A percentile compares a stretch with the other conserved stretches of the same genome.
Evolutionary conservation across 2,888 invertebrate species (phyloP).

Genomic region (Coenonympha glycerion): DNA sequence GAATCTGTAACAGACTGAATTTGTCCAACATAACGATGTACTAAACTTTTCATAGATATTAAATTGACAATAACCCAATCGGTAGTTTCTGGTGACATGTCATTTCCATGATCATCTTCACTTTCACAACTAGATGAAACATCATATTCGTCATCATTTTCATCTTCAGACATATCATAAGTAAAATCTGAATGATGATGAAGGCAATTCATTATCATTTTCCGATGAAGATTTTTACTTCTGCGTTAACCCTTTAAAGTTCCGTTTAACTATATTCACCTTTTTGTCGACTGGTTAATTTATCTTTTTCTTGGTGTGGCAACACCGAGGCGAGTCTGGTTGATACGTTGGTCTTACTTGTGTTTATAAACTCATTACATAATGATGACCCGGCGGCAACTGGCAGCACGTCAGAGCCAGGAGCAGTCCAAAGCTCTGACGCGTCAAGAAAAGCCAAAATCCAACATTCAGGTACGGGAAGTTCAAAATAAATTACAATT

Average conservation of each 20-base stretch:
- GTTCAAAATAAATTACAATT: too few species aligned
- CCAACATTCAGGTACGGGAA: too few species aligned
- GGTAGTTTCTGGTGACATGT: conserved; percentile 1
- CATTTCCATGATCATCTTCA: conserved; percentile 23
- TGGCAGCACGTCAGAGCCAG: too few species aligned
- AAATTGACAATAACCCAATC: conserved; percentile 31
- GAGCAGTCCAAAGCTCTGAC: too few species aligned
- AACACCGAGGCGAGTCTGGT: too few species aligned
- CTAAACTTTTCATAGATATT: conserved; percentile 27
- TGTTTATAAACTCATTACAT: too few species aligned
- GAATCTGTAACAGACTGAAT: conserved; percentile 22
- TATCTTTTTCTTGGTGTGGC: too few species aligned
- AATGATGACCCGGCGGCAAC: too few species aligned
- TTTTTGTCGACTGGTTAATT: conserved; percentile 18
- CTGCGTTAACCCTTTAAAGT: conserved; percentile 5
- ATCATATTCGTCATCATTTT: conserved; percentile 1
- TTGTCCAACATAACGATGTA: conserved; percentile 31
- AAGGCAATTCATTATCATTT: conserved; percentile 20
- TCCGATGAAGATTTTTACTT: conserved; percentile 15
- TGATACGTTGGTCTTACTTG: too few species aligned
- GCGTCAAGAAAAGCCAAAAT: too few species aligned
- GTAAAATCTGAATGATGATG: conserved; percentile 16
- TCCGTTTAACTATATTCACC: conserved; percentile 8
- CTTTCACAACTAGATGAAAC: conserved; percentile 12
- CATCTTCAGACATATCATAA: conserved; percentile 2